Conservation (phyloP, 2,888 invertebrate species). For the Cantharis nigra region DNA sequence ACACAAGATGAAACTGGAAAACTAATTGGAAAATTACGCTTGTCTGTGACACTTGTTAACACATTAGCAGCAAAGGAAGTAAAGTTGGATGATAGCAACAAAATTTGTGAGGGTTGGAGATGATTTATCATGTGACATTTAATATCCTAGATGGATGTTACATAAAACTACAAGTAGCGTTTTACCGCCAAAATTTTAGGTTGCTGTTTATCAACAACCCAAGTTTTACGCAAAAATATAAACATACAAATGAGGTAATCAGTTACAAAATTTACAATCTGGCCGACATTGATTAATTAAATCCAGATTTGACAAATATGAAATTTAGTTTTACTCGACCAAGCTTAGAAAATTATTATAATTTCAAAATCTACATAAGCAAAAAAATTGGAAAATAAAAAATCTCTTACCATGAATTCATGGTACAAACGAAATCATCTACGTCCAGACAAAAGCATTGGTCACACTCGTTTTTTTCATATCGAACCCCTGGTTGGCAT, state of each 20-base stretch:
- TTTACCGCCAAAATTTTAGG: background rate
- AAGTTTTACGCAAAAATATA: background rate
- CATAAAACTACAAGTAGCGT: background rate
- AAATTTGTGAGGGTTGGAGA: background rate
- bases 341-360: background rate
- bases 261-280: background rate
- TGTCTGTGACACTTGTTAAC: background rate
- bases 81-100: background rate
- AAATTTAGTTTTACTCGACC: background rate
- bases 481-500: background rate
- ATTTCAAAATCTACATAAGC: no score
- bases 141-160: background rate
- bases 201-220: background rate
- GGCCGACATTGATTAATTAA: background rate
- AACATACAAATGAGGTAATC: background rate
- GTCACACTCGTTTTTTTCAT: conserved; percentile 9
- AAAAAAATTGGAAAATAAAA: background rate
- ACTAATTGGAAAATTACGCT: background rate
- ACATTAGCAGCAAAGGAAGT: background rate
- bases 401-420: background rate
- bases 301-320: background rate
- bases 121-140: background rate
- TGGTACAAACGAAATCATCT: conserved; percentile 4
- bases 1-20: background rate
- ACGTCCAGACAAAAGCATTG: background rate